Base-by-base conservation (phyloP, 2,113 vertebrate species). In the Capreolus pygargus region DNA sequence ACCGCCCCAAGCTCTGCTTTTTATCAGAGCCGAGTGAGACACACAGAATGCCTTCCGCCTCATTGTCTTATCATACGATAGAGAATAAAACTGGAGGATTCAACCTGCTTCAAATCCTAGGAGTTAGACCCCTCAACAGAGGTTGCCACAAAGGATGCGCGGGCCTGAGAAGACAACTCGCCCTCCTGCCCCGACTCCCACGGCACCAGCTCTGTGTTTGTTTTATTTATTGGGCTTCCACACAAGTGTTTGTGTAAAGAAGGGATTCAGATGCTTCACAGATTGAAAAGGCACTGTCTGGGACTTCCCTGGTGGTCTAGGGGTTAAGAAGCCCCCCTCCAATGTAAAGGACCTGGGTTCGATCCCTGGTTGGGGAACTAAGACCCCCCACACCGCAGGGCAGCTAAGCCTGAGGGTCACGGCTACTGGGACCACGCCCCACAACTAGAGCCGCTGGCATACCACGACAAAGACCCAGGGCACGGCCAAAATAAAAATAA, bases 231-330 rank as follows among this genome's bases (percentile, higher is more conserved):
- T 58, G 47, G 45, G 45, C 21, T 79, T 60, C 7, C 27, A 6
- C 28, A 25, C 39, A 39, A 88, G 39, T 64, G 19, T 39, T 84
- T 86, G 30, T 74, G 91, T 89, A 64, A 95, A 94, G 86, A 84
- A 83, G 21, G 7, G 7, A 25, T 52, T 94, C 52, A 33, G 30
- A 43, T 55, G 25, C 27, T 36, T 61, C 5, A 54, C 25, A 82
- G 17, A 25, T 92, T 64, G 82, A 45, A 86, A 96, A 95, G 57
- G 2, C n/a, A 91, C 52, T 86, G 11, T 74, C 36, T 76, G 39
- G 70, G 36, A 76, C 12, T 43, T 76, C 36, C 70, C 21, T 25
- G 70, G 39, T 43, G 36, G 70, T 76, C 39, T 27, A 23, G 21
- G 5, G 23, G 11, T 43, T 25, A 43, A 74, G 70, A 76, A 76